Evolutionary conservation across 2,113 vertebrate genomes (phyloP), one percentile per base, ranked within the genome.

Genomic region (Hippocampus comes): DNA sequence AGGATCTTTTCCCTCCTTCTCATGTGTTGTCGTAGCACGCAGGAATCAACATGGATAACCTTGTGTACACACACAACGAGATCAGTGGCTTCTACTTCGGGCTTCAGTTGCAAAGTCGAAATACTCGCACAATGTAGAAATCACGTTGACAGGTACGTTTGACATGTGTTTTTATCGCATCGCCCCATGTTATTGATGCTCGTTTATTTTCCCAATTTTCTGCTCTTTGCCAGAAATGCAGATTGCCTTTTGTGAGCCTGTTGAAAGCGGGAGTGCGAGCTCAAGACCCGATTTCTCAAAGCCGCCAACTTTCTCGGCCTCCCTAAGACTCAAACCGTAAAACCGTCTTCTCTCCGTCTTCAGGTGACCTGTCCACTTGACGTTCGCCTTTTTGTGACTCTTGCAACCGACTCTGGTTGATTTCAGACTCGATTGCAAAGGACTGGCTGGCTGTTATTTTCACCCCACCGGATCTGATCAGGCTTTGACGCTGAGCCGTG

Each of bases 1-100:
- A 82, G 80, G 76, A 88, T 85, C 79, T 90, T 18, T 91, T 91
- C 77, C 86, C 84, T 46, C 82, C 80, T 75, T 91, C 88, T 63
- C 67, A 87, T 82, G 88, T 89, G 75, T 88, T 91, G 87, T 86
- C 84, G 73, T 27, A 34, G 9, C 8, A 38, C 43, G 64, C 27
- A 51, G 66, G 42, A 66, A 66, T 71, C 49, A 14, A 66, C 70
- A 78, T 68, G 57, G 17, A 20, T 55, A 65, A 9, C 20, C 63
- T 41, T 64, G 20, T 73, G 25, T 74, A 63, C 74, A 63, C 46
- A 25, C 11, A 10, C 64, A 66, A 41, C 61, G 56, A 43, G 11
- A 78, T 38, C 60, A 48, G 23, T 63, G 65, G 72, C 66, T 77
- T 10, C 61, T 63, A 12, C 30, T 30, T 30, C 30, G 30, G 30